Evolutionary conservation across 1,140 invertebrate genomes (phyloP).

Genomic region (Leptoteleia sp.): DNA sequence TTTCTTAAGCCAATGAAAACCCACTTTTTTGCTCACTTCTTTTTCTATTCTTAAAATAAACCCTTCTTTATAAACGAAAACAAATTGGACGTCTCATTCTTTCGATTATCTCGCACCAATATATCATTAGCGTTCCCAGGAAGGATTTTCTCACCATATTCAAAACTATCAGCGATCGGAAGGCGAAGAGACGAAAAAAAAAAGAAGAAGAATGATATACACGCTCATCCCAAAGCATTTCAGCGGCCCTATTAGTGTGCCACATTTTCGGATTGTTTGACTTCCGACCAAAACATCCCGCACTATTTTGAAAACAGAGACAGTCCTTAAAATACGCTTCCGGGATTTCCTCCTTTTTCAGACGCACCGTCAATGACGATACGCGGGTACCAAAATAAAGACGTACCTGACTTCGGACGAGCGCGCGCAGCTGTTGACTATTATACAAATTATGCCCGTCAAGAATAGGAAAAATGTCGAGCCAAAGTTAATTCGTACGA

Average conservation of each 20-base stretch:
- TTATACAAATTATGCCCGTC: slow-evolving; percentile 44
- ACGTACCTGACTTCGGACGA: slow-evolving; percentile 53
- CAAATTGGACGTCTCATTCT: no score
- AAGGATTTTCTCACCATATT: slow-evolving; percentile 16
- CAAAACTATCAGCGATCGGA: neutral
- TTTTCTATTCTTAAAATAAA: no score
- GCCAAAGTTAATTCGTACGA: slow-evolving; percentile 3
- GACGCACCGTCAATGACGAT: slow-evolving; percentile 25
- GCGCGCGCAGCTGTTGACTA: slow-evolving; percentile 38
- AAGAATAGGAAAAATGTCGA: slow-evolving; percentile 12
- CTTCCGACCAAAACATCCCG: slow-evolving; percentile 47
- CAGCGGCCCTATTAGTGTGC: slow-evolving; percentile 8
- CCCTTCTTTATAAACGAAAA: neutral
- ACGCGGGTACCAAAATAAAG: slow-evolving; percentile 32
- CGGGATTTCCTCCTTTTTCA: slow-evolving; percentile 43
- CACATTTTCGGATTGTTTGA: slow-evolving; percentile 24
- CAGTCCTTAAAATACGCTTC: slow-evolving; percentile 41
- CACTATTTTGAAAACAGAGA: slow-evolving; percentile 57
- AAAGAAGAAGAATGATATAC: slow-evolving; percentile 9
- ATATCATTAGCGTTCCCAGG: neutral
- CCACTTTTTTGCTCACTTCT: no score
- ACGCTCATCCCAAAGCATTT: neutral
- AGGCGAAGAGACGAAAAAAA: no score
- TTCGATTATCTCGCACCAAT: neutral
- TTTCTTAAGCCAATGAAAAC: no score